Base-by-base conservation (phyloP, 1,140 invertebrate genomes). In the Zaprionus inermis region DNA sequence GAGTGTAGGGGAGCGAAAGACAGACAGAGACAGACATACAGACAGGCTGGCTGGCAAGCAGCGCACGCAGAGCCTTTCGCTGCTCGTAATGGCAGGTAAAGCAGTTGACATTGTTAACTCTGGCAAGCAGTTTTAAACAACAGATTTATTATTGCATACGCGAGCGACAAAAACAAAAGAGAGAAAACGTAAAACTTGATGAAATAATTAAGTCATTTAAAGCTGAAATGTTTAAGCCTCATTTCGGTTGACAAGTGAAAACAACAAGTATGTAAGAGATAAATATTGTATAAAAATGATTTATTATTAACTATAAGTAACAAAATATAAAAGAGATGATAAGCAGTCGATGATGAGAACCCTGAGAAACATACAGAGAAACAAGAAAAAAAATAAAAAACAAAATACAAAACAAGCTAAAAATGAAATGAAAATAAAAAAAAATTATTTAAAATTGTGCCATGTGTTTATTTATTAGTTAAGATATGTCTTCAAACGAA, bases 261-360 rank as follows among this genome's bases (percentile, higher is more conserved):
- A 67, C 38, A 74, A 59, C 34, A 65, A 78, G 66, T 63, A 78
- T 64, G 75, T 71, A 76, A 77, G 60, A 81, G 58, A 88, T 71
- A 79, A 86, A 88, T 79, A 86, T 83, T 86, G 83, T 88, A 86
- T 88, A 86, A 86, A 82, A 84, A 86, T 88, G 79, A 82, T 86
- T 86, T 88, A 86, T 86, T 88, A 85, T 69, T 79, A 88, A 89
- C 74, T 83, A 83, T 86, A 86, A 86, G 79, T 71, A 83, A 69
- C 51, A 82, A 67, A 79, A 63, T 55, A 78, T 75, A 72, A 71
- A 72, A 67, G 52, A 82, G 72, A 64, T 82, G 72, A 64, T 82
- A 86, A 86, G 72, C 69, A 76, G 70, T 78, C 52, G 58, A 79
- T 16, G 38, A 74, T 16, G 38, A 74, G 81, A 61, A 76, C 78